Evolutionary conservation across 2,113 vertebrate genomes (phyloP).

Genomic region (Hippoglossus stenolepis): DNA sequence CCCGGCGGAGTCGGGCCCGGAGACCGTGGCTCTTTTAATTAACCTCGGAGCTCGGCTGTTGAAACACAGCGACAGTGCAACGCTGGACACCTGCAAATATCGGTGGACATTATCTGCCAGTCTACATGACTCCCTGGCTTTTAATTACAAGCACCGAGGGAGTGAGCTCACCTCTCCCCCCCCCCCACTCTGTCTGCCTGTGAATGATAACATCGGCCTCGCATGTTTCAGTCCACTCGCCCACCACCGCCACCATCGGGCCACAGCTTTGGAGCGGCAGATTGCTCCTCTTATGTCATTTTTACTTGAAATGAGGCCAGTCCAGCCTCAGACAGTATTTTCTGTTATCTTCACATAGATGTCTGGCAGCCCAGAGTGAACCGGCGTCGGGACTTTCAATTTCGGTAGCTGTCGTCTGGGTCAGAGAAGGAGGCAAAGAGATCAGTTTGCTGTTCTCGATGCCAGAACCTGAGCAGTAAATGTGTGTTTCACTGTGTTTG

Average conservation of each 20-base stretch:
- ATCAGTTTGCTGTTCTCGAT: conserved; percentile 30
- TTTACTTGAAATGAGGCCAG: conserved; percentile 53
- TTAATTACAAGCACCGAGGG: conserved; percentile 70
- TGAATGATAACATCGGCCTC: conserved; percentile 34
- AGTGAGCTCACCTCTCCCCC: conserved; percentile 35
- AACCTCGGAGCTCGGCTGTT: conserved; percentile 56
- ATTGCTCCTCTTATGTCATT: conserved; percentile 54
- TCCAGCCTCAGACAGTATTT: conserved; percentile 39
- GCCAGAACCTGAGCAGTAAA: not conserved
- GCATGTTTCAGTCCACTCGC: conserved; percentile 29
- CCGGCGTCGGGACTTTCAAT: conserved; percentile 32
- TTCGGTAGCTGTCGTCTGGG: conserved; percentile 23
- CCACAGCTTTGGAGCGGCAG: conserved; percentile 12
- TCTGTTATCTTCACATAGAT: conserved; percentile 58
- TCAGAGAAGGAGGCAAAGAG: conserved; percentile 18
- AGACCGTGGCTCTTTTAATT: conserved; percentile 75
- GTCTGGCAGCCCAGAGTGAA: conserved; percentile 48
- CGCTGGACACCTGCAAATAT: conserved; percentile 49
- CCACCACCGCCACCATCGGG: conserved; percentile 29
- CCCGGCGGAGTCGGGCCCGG: conserved; percentile 23
- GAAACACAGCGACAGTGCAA: conserved; percentile 25
- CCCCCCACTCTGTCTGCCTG: conserved; percentile 20
- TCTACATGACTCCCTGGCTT: conserved; percentile 60
- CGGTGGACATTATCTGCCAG: conserved; percentile 60
- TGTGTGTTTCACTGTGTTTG: conserved; percentile 11